Evolutionary conservation across 2,113 vertebrate genomes (phyloP).

Genomic region (Hystrix cristata): DNA sequence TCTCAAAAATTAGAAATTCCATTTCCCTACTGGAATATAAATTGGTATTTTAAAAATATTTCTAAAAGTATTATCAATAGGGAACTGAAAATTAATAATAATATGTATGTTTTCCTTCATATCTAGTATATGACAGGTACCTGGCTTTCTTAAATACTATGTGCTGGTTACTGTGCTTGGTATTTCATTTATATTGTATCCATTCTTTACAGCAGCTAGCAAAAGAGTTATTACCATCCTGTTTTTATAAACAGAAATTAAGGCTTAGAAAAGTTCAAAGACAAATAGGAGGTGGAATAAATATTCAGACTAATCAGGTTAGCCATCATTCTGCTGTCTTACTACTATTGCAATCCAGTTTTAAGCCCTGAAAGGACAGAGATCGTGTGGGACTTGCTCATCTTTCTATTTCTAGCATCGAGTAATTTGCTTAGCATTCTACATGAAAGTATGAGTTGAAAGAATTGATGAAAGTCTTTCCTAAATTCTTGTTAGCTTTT

Average conservation of each 20-base stretch:
- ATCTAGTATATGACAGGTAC: background rate
- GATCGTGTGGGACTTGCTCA: background rate
- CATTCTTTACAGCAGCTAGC: background rate
- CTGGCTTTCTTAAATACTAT: background rate
- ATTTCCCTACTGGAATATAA: background rate
- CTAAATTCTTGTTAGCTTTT: conserved; percentile 20
- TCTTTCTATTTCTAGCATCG: background rate
- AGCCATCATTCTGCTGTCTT: background rate
- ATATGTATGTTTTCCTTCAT: background rate
- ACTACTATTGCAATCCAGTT: background rate
- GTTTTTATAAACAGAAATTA: background rate
- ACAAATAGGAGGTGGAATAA: background rate
- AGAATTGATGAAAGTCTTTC: background rate
- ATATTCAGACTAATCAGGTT: background rate
- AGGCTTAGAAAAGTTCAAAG: conserved; percentile 14
- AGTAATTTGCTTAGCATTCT: conserved; percentile 26
- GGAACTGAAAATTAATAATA: background rate
- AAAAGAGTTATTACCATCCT: background rate
- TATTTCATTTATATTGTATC: background rate
- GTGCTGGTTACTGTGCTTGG: background rate
- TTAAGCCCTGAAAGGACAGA: background rate
- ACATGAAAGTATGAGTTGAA: background rate
- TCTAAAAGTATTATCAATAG: background rate
- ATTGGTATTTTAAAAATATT: background rate
- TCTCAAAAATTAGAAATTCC: background rate